These are phyloP conservation scores for Nannoperca obscura DNA, from an alignment of 2,797 vertebrate genomes.

Conservation along the genomic window DNA sequence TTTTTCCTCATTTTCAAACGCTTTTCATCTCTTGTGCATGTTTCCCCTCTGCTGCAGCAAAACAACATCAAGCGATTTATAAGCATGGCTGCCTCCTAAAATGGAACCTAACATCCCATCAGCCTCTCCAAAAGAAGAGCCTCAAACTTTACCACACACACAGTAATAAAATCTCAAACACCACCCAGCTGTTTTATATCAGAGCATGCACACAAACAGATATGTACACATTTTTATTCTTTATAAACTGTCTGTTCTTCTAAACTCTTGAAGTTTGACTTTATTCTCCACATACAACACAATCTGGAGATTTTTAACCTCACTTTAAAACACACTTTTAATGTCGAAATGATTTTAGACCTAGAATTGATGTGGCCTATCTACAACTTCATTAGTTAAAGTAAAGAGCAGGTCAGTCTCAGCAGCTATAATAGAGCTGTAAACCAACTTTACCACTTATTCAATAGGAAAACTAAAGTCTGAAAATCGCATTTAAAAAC, in stretches of 20 bases:
- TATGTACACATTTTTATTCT: neutral
- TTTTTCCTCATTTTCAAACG: constrained; percentile 54
- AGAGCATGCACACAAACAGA: neutral
- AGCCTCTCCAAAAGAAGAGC: constrained; percentile 45
- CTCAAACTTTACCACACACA: constrained; percentile 35
- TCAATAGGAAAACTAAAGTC: constrained; percentile 62
- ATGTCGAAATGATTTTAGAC: constrained; percentile 39
- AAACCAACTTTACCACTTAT: constrained; percentile 70
- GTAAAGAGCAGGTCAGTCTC: constrained; percentile 44
- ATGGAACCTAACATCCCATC: constrained; percentile 64
- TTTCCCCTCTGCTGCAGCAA: constrained; percentile 58
- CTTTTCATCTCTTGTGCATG: constrained; percentile 59
- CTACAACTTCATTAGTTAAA: constrained; percentile 72
- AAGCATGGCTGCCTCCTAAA: constrained; percentile 73
- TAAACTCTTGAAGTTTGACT: neutral
- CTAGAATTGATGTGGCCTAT: constrained; percentile 47
- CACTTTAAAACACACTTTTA: constrained; percentile 18
- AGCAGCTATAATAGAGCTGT: constrained; percentile 57
- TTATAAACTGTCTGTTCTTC: constrained; percentile 3
- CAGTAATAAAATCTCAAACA: constrained; percentile 19
- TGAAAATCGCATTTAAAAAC: constrained; percentile 40
- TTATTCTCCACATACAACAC: constrained; percentile 26
- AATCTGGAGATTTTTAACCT: constrained; percentile 1
- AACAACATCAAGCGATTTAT: constrained; percentile 72
- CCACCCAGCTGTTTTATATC: neutral